phyloP scores from a whole-genome alignment of 1,140 invertebrate genomes.

The Drosophila melanogaster region Release_6_plus_ISO1_MT NC_004354.4:15577001-15577500 shows the following conservation, averaged over 20 bases:
- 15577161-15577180: conserved; percentile 3
- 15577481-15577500: not conserved
- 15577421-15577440: conserved; percentile 26
- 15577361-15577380: conserved; percentile 50
- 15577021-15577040: too few species aligned
- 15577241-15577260: conserved; percentile 21
- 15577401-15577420: conserved; percentile 62
- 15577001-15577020: too few species aligned
- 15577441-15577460: conserved; percentile 13
- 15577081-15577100: too few species aligned
- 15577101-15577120: too few species aligned
- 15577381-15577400: conserved; percentile 46
- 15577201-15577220: not conserved
- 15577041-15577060: too few species aligned
- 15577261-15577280: conserved; percentile 28
- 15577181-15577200: not conserved
- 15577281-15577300: conserved; percentile 48
- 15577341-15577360: conserved; percentile 55
- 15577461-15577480: not conserved
- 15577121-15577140: too few species aligned
- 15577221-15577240: not conserved
- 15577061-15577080: too few species aligned
- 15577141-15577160: too few species aligned
- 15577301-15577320: conserved; percentile 33
- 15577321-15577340: conserved; percentile 33